A percentile compares a stretch with the other conserved stretches of the same genome.
Evolutionary conservation across 30 jellyfish, hydroid and myxozoan genomes (phyloP).

Genomic region (Cassiopea andromeda): DNA sequence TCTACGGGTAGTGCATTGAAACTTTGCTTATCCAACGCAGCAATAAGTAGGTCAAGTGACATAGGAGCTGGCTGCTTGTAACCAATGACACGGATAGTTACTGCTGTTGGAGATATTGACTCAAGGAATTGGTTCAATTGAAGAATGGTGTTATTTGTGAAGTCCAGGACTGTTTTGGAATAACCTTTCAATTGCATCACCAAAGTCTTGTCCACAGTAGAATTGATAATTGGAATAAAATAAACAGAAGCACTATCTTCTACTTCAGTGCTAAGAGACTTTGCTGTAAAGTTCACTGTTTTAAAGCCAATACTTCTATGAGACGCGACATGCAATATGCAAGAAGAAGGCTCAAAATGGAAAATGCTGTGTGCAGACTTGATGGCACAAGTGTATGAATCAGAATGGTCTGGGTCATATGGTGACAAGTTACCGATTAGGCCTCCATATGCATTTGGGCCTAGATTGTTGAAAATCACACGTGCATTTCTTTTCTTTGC

Average conservation of each 20-base stretch:
- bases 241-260: slow-evolving; percentile 27
- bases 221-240: slow-evolving; percentile 24
- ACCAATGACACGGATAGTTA: slow-evolving; percentile 35
- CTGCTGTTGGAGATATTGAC: slow-evolving; percentile 30
- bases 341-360: slow-evolving; percentile 46
- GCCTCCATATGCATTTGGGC: slow-evolving; percentile 49
- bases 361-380: slow-evolving; percentile 31
- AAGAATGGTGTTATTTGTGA: slow-evolving; percentile 27
- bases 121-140: slow-evolving; percentile 5
- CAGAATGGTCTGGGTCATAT: slow-evolving; percentile 74
- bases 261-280: background rate
- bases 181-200: slow-evolving; percentile 47
- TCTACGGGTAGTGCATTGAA: background rate
- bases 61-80: slow-evolving; percentile 23
- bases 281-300: slow-evolving; percentile 23
- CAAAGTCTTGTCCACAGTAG: slow-evolving; percentile 44
- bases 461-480: slow-evolving; percentile 51
- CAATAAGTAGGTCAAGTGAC: slow-evolving; percentile 26
- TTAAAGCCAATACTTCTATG: slow-evolving; percentile 16
- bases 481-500: slow-evolving; percentile 63
- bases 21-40: slow-evolving; percentile 12
- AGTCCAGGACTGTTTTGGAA: background rate
- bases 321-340: slow-evolving; percentile 72
- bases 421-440: slow-evolving; percentile 88
- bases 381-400: slow-evolving; percentile 60